Base-by-base conservation (phyloP, 2,797 vertebrate species). In the Spea hammondii region DNA sequence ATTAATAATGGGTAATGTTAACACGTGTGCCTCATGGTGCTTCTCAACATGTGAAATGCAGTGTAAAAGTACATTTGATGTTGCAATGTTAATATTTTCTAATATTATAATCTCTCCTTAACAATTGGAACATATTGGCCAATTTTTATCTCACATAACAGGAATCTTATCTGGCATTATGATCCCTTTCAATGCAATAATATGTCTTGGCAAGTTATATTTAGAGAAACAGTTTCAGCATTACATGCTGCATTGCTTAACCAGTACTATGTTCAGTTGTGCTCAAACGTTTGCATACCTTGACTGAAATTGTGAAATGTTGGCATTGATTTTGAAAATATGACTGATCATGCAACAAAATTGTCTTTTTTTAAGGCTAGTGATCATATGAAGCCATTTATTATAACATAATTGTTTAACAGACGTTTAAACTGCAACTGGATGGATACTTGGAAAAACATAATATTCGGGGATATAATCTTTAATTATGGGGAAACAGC, bases 141-240 rank as follows among this genome's bases (percentile, higher is more conserved):
- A 79, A 79, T 32, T 59, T 79, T 74, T 79, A 79, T 79, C 53
- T 79, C 78, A 74, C 54, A 46, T 17, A 69, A 44, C 64, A 74
- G 49, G 65, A 74, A 79, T 79, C 54, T 74, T 65, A 62, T 79
- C 71, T 79, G 65, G 78, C 78, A 69, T 44, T 74, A 47, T 12
- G 51, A 10, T 79, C 55, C 54, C 64, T 79, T 62, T 59, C 50
- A 79, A 14, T 79, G 49, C 55, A 65, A 49, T 49, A 69, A 51
- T 53, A 74, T 73, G 69, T 74, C 74, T 49, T 79, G 71, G 78
- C 78, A 79, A 8, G 6, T 13, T 47, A 60, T 44, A 69, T 17
- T 46, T 50, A 50, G 10, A 49, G 48, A 74, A 74, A 79, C 60
- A 62, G 74, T 74, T 79, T 73, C 67, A 79, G 68, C 73, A 74